Evolutionary conservation across 2,888 invertebrate species (phyloP), one percentile per base, ranked within the genome.

Genomic region (Callosobruchus maculatus): DNA sequence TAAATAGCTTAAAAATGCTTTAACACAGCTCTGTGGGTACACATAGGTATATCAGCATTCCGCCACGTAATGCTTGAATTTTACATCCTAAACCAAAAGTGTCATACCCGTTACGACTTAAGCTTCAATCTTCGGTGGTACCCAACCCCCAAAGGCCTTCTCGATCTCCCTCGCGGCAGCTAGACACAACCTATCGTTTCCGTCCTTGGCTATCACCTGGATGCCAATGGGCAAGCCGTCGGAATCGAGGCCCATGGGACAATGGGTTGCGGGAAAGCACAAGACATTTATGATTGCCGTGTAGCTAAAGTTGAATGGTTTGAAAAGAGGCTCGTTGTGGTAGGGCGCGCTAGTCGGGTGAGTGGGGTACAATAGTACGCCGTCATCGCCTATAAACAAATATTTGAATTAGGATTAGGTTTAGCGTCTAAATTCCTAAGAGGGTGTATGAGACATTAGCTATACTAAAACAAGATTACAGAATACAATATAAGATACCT

Each of bases 81-180:
- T 26, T 7, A 26, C 26, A 26, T 26, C 26, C 26, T 26, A 26
- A 2, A 26, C 7, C n/a, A 49, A 49, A 13, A 49, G 13, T 18
- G 49, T 13, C 49, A 49, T 49, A 49, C 49, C 49, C 49, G 4
- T 49, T 13, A 18, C 20, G 22, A 9, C 3, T 68, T 77, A 81
- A 21, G 78, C 80, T 73, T 80, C 72, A 18, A 81, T 78, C 71
- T 74, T 71, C 9, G 94, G 94, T 78, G 93, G 91, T 30, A 91
- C 89, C 97, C 97, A 97, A 20, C 98, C 98, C 22, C 97, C 97
- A 83, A 97, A 97, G 0, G 92, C 94, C 81, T 92, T 92, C 83
- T 97, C 96, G 73, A 98, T 86, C 84, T 97, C 96, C 82, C 92
- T 90, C 3, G 98, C 98, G 0, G 97, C 93, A 5, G 97, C 95